Base-by-base conservation (phyloP, 2,797 vertebrate species). In the Garrulus glandarius region DNA sequence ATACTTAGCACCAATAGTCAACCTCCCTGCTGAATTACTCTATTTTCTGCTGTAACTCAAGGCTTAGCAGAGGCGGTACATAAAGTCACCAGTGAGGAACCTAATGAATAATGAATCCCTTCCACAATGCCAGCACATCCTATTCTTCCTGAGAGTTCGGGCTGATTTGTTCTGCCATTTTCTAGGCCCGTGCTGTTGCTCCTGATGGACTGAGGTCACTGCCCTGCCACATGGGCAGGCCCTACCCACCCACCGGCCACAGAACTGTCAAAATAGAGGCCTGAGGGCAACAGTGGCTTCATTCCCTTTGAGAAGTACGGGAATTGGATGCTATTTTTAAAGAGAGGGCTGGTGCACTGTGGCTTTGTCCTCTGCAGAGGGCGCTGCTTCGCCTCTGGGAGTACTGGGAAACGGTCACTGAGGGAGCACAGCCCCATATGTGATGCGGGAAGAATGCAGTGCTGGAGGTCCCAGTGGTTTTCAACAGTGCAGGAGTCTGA, bases 81-180 rank as follows among this genome's bases (percentile, higher is more conserved):
- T 36, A 13, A 50, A 56, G 56, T 43, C 4, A 4, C 39, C 22
- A 52, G n/a, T 50, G 52, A 71, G 50, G 39, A 81, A 32, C 24
- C 52, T 86, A 91, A 93, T 65, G 79, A 94, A 95, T 92, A 90
- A 90, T 34, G 83, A 49, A 87, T 87, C 46, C 32, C 41, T 61
- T 80, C 69, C 65, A 83, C 68, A 53, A 24, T 43, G 46, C 57
- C 77, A 50, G 14, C 5, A 1, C 22, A n/a, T 69, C 14, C 47
- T 79, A 17, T 26, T 67, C 59, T 52, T 79, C 64, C 65, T 46
- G 21, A 64, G 49, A 60, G 30, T 13, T 2, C 52, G 56, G 37
- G 23, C 56, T 24, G 24, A 27, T 23, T 11, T n/a, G 10, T 36
- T n/a, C 60, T 27, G 18, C 50, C 55, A 18, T 55, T 74, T 60